These are phyloP conservation scores for Eublepharis macularius DNA, from an alignment of 2,113 vertebrate genomes.

Conservation along the genomic window DNA sequence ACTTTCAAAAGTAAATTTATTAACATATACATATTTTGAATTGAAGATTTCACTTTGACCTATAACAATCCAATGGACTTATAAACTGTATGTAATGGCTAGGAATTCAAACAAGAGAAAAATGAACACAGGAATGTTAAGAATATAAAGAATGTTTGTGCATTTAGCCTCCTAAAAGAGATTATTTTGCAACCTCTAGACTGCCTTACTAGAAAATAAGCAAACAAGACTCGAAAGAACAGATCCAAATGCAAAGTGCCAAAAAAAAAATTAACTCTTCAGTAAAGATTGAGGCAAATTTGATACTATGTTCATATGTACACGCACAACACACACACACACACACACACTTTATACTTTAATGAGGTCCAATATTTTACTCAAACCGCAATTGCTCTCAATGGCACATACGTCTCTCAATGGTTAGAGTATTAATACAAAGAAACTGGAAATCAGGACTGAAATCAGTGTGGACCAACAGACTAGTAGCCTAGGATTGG, in stretches of 20 bases:
- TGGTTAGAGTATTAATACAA: not conserved
- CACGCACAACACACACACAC: too few relatives aligned
- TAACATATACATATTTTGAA: not conserved
- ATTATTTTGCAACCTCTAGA: not conserved
- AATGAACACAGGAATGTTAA: not conserved
- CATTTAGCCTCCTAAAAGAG: not conserved
- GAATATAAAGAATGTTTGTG: not conserved
- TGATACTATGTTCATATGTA: not conserved
- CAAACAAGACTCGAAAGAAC: not conserved
- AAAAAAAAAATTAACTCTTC: not conserved
- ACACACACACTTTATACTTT: not conserved
- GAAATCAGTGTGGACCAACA: not conserved
- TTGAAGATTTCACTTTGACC: not conserved
- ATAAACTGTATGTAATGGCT: not conserved
- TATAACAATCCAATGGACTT: not conserved
- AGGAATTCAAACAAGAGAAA: not conserved
- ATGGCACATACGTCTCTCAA: not conserved
- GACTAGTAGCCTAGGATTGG: too few relatives aligned
- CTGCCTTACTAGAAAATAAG: not conserved
- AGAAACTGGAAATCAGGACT: not conserved
- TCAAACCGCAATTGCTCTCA: not conserved
- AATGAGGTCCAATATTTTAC: not conserved
- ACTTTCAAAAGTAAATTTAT: not conserved
- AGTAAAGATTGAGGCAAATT: not conserved
- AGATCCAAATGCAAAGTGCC: not conserved